phyloP scores from a whole-genome alignment of 2,113 vertebrate species.

The Hystrix cristata region DNA sequence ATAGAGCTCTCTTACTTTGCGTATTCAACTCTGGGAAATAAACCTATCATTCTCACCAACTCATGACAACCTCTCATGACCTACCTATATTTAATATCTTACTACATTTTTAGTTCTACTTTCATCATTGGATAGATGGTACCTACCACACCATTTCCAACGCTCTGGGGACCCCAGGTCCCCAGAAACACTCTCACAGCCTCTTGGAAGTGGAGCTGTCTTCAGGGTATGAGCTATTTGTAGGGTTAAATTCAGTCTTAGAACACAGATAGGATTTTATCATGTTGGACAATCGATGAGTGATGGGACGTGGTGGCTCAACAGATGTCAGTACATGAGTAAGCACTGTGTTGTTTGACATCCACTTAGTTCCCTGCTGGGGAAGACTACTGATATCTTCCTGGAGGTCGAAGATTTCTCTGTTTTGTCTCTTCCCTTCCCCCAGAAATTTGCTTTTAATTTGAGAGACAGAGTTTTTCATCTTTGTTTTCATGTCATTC shows the following conservation, averaged over 20 bases:
- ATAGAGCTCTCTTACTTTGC: neutral
- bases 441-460: neutral
- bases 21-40: neutral
- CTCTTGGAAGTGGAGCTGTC: neutral
- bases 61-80: neutral
- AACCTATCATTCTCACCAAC: neutral
- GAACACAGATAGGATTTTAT: neutral
- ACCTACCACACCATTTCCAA: neutral
- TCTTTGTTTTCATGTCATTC: slow-evolving; percentile 27
- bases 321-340: neutral
- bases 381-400: neutral
- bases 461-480: neutral
- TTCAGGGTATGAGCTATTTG: neutral
- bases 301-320: neutral
- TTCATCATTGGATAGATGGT: neutral
- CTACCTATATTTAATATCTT: neutral
- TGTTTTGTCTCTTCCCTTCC: neutral
- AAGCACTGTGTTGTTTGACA: neutral
- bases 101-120: neutral
- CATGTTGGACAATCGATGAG: neutral
- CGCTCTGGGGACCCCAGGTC: neutral
- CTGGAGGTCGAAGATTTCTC: neutral
- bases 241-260: neutral
- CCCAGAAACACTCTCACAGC: neutral
- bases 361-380: neutral